Percentiles rank a stretch among this genome's conserved stretches.
phyloP scores from a whole-genome alignment of 2,888 invertebrate genomes.

The Diachrysia chrysitis region DNA sequence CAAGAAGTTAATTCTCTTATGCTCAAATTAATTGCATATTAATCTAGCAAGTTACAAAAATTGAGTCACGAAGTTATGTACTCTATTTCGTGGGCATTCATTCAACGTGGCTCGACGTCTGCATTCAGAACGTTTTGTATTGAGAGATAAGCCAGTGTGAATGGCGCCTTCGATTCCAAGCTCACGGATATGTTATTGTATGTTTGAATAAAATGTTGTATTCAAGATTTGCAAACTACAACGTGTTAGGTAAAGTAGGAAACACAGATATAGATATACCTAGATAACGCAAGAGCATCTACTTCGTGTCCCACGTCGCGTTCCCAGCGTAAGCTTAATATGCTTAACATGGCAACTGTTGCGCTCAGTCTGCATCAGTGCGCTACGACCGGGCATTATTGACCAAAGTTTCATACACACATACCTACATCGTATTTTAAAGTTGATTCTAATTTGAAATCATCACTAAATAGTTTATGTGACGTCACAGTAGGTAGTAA shows the following conservation, averaged over 20 bases:
- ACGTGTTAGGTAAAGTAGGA: not conserved
- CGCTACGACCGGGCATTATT: too few species aligned
- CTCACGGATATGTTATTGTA: not conserved
- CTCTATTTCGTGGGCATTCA: not conserved
- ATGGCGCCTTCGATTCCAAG: not conserved
- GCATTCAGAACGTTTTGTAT: not conserved
- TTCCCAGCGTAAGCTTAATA: too few species aligned
- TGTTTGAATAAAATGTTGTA: not conserved
- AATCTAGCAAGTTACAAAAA: not conserved
- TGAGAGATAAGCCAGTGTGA: slow-evolving; percentile 5
- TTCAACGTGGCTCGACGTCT: not conserved
- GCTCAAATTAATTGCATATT: not conserved
- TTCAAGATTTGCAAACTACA: not conserved
- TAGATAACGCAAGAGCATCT: too few species aligned
- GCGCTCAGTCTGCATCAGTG: too few species aligned
- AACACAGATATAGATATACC: too few species aligned
- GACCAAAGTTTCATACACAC: too few species aligned
- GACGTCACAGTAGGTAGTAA: too few species aligned
- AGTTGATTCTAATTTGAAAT: too few species aligned
- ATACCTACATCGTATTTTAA: too few species aligned
- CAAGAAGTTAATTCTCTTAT: not conserved
- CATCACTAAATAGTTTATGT: too few species aligned
- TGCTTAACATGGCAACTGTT: too few species aligned
- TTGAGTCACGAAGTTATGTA: not conserved
- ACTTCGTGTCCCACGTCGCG: too few species aligned